A percentile compares a stretch with the other conserved stretches of the same genome.
Evolutionary conservation across 92 coral and sea anemone species (phyloP).

Genomic region (Epizoanthus ramosus): DNA sequence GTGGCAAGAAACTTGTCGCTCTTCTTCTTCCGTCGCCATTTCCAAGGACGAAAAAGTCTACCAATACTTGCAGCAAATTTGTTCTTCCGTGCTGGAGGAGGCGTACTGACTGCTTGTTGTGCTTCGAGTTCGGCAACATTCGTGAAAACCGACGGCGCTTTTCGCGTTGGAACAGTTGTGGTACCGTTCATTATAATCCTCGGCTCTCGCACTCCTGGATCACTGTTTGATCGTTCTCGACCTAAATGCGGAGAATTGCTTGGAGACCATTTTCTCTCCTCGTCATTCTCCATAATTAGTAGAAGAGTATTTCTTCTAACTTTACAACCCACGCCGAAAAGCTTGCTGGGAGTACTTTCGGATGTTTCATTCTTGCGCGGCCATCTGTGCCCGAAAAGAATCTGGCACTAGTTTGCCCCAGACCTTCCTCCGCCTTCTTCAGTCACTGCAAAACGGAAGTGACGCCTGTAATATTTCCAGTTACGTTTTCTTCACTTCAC

Average conservation of each 20-base stretch:
- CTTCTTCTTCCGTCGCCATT: constrained; percentile 95
- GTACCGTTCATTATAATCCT: constrained; percentile 76
- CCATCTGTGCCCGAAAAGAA: constrained; percentile 1
- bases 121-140: constrained; percentile 41
- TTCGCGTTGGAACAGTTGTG: constrained; percentile 63
- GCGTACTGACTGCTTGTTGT: constrained; percentile 70
- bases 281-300: constrained; percentile 35
- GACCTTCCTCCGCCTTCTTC: too few relatives aligned
- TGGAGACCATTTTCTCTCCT: constrained; percentile 18
- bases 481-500: too few relatives aligned
- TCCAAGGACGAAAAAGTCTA: constrained; percentile 95
- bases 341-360: constrained; percentile 18
- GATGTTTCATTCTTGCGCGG: background rate
- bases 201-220: constrained; percentile 70
- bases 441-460: background rate
- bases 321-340: background rate
- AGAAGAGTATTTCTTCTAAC: too few relatives aligned
- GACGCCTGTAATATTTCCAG: too few relatives aligned
- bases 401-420: background rate
- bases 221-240: constrained; percentile 88
- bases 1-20: constrained; percentile 97
- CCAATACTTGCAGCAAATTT: constrained; percentile 92
- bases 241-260: constrained; percentile 33
- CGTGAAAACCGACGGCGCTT: constrained; percentile 46
- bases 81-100: constrained; percentile 87